phyloP scores from a whole-genome alignment of 92 coral and sea anemone species.

The Montipora capitata region DNA sequence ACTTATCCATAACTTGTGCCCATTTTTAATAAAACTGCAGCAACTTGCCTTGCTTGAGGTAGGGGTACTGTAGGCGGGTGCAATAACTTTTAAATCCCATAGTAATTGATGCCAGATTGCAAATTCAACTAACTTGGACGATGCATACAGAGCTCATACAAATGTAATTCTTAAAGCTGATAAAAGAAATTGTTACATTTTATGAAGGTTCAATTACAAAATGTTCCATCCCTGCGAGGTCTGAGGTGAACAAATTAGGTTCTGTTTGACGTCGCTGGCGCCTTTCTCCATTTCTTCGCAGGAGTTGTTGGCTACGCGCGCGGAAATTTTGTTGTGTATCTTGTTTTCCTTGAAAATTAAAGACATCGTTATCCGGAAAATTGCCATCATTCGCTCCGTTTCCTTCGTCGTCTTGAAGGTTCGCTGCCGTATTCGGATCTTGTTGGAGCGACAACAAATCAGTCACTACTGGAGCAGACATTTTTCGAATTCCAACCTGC shows the following conservation, averaged over 20 bases:
- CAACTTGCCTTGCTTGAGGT: too few species aligned
- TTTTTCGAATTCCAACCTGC: conserved; percentile 10
- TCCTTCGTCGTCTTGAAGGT: not conserved
- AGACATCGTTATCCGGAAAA: not conserved
- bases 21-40: too few species aligned
- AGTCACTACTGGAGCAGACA: conserved; percentile 33
- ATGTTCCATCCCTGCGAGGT: conserved; percentile 10
- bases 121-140: too few species aligned
- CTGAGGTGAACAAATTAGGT: conserved; percentile 13
- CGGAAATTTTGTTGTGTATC: conserved; percentile 5
- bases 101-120: too few species aligned
- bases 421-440: too few species aligned
- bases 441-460: conserved; percentile 10
- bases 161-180: too few species aligned
- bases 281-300: conserved; percentile 21
- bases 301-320: conserved; percentile 13
- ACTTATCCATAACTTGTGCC: too few species aligned
- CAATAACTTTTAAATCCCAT: too few species aligned
- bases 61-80: too few species aligned
- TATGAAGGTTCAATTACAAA: not conserved
- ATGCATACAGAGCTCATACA: too few species aligned
- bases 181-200: not conserved
- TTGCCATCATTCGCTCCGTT: not conserved
- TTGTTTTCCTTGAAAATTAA: not conserved
- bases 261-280: conserved; percentile 45